Evolutionary conservation across 2,113 vertebrate species (phyloP).

Genomic region (Actinemys pallida): DNA sequence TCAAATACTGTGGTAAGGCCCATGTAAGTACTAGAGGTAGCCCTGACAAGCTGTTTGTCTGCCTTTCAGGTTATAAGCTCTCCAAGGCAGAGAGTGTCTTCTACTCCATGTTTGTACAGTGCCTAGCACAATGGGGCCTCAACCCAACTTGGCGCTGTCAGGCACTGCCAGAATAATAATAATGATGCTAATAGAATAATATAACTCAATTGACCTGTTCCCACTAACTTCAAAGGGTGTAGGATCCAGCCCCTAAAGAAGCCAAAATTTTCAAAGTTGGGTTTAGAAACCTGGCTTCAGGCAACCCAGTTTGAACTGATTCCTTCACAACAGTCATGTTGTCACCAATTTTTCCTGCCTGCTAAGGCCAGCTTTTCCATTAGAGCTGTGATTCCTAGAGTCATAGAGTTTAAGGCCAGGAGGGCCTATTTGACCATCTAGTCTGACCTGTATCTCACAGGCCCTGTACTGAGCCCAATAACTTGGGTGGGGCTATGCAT

Average conservation of each 20-base stretch:
- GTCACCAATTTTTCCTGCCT: not conserved
- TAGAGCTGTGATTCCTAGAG: not conserved
- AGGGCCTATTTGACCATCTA: not conserved
- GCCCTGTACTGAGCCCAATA: not conserved
- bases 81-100: too few species aligned
- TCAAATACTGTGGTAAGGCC: not conserved
- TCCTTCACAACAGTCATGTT: not conserved
- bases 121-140: too few species aligned
- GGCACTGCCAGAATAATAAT: too few species aligned
- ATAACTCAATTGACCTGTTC: not conserved
- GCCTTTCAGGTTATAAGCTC: not conserved
- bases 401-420: not conserved
- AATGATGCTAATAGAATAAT: too few species aligned
- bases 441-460: not conserved
- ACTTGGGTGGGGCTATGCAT: not conserved
- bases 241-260: not conserved
- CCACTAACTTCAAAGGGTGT: not conserved
- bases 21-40: not conserved
- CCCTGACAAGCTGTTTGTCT: not conserved
- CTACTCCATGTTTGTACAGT: too few species aligned
- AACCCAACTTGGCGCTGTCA: too few species aligned
- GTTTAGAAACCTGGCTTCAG: not conserved
- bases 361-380: not conserved
- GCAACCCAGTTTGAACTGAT: not conserved
- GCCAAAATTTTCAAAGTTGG: not conserved